Base-by-base conservation (phyloP, 2,797 vertebrate genomes). In the Coreius guichenoti region DNA sequence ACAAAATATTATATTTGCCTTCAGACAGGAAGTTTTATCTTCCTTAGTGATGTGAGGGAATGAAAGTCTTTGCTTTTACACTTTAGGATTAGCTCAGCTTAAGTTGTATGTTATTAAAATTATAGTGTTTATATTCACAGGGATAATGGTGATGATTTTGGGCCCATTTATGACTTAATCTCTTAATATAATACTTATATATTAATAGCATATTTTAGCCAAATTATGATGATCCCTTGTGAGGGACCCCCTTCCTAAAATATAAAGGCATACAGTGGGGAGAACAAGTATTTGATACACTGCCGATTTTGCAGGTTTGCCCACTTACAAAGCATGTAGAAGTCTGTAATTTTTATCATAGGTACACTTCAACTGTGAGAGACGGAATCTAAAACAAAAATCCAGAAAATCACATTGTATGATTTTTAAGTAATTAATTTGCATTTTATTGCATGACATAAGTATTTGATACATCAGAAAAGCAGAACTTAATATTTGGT, bases 1-100 rank as follows among this genome's bases (percentile, higher is more conserved):
- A 67, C n/a, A 86, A 72, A 69, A 31, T 8, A 78, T 61, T 77
- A 23, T 49, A 73, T 39, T 47, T 80, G 47, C 26, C 74, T 58
- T 31, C 17, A 47, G 70, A 58, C 0, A 65, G 8, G 56, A 43
- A 51, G 17, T 51, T 80, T 65, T 63, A 39, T 82, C 26, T 45
- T 61, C 43, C 1, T 47, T 54, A 36, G n/a, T 63, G 49, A 67
- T 26, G 43, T 54, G 11, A 31, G 29, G 56, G 8, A 58, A 33
- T 33, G 58, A 65, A 72, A 58, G 16, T 51, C 6, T 51, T 29
- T 70, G 12, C 13, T 14, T 81, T 67, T 26, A 54, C 16, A 29
- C 45, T 33, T 61, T 29, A 56, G 68, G 33, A 47, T 26, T 77
- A 70, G n/a, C 14, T 33, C 63, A 81, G 49, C 29, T 54, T 58